phyloP scores from a whole-genome alignment of 2,797 vertebrate species.

The Enteromius anoplus region DNA sequence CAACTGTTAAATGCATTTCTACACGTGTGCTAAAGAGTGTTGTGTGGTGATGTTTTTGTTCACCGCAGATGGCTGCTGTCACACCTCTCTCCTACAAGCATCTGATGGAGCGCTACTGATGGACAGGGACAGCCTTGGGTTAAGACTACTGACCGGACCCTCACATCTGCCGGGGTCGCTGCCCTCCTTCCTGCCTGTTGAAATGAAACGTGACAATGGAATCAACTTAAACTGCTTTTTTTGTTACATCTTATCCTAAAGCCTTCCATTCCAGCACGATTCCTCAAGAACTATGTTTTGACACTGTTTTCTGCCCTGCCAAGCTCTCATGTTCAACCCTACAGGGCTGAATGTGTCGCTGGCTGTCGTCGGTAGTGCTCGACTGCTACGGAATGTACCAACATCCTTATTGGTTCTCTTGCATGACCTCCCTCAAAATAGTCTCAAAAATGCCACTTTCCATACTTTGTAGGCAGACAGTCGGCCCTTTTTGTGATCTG shows the following conservation, averaged over 20 bases:
- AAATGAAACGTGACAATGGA: conserved; percentile 37
- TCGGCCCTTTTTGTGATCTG: conserved; percentile 24
- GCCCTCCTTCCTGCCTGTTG: conserved; percentile 58
- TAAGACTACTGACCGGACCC: conserved; percentile 56
- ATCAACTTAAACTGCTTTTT: conserved; percentile 22
- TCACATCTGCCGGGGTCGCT: conserved; percentile 42
- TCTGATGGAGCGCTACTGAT: conserved; percentile 70
- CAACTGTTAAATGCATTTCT: not conserved
- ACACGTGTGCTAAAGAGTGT: not conserved
- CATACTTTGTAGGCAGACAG: conserved; percentile 49
- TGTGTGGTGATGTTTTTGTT: conserved; percentile 46
- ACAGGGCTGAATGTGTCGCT: conserved; percentile 64
- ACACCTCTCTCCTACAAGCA: conserved; percentile 79
- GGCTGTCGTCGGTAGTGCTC: conserved; percentile 66
- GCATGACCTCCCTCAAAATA: conserved; percentile 65
- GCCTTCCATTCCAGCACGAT: conserved; percentile 63
- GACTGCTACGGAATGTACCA: conserved; percentile 50
- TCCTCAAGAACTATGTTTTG: conserved; percentile 63
- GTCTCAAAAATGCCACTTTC: conserved; percentile 58
- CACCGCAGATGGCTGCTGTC: conserved; percentile 70
- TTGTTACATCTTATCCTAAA: conserved; percentile 5
- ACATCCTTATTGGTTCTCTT: conserved; percentile 61
- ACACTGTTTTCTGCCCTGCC: conserved; percentile 40
- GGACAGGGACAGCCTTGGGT: conserved; percentile 35
- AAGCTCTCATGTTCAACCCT: not conserved